Base-by-base conservation (phyloP, 2,888 invertebrate species). In the Macrosiphum euphorbiae region DNA sequence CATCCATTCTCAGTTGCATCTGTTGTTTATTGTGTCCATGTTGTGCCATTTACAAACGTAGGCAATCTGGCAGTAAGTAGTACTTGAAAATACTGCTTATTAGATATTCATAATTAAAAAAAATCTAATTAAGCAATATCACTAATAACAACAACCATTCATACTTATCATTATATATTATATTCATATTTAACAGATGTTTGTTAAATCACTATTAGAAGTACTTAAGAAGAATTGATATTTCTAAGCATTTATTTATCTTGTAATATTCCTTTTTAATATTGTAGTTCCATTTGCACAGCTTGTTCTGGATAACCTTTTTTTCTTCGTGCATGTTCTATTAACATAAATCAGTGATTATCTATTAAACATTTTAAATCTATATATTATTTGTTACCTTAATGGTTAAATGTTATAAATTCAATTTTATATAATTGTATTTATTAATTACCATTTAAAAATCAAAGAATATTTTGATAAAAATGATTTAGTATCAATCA, bases 1-100 rank as follows among this genome's bases (percentile, higher is more conserved):
- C 97, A 96, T 97, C 96, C 97, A 97, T 95, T 97, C 97, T 95
- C 96, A 97, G 95, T 96, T 97, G 95, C 97, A 97, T 96, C 96
- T 97, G 96, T 97, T 97, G 95, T 97, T 97, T 95, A 96, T 96
- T 95, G 95, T 95, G 95, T 90, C 95, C 95, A 35, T 97, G 96
- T 97, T 97, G 95, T 97, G 97, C 95, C 96, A 96, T 95, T 95
- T 95, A 95, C 94, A 95, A 95, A 95, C 95, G 93, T 90, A 95
- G 95, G 95, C 96, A 94, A 94, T 92, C 94, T 58, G 95, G 95
- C 95, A 94, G 95, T 95, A 94, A 95, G 95, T 95, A 94, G 20
- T 84, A 93, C 35, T 55, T 55, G 8, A 87, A 28, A 5, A 91
- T 52, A 26, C 35, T 13, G 58, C 44, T 91, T 85, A 85, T 28